Conservation (phyloP, 1,140 invertebrate genomes). For the Formica selysi region DNA sequence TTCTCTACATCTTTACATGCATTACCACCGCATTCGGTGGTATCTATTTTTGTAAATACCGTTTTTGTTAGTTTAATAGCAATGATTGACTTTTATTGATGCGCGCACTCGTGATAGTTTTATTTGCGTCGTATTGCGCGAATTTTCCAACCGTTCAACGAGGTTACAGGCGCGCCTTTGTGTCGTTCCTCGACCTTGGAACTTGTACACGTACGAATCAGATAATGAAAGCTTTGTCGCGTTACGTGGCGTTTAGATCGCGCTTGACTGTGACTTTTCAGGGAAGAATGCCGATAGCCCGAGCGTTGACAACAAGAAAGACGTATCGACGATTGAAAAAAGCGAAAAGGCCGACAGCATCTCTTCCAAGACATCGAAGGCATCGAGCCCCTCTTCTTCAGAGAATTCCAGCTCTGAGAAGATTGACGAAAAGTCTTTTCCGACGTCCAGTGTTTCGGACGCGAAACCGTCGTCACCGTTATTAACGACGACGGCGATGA, state of each 20-base stretch:
- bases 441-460: slow-evolving; percentile 80
- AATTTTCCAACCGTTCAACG: slow-evolving; percentile 35
- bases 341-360: slow-evolving; percentile 78
- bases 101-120: neutral
- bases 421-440: slow-evolving; percentile 83
- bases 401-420: slow-evolving; percentile 85
- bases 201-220: neutral
- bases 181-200: slow-evolving; percentile 48
- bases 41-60: neutral
- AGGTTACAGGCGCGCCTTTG: slow-evolving; percentile 42
- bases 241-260: neutral
- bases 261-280: slow-evolving; percentile 44
- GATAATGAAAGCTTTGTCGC: slow-evolving; percentile 50
- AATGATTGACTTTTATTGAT: neutral
- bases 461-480: slow-evolving; percentile 68
- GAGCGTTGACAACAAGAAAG: slow-evolving; percentile 64
- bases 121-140: neutral
- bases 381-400: slow-evolving; percentile 86
- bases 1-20: neutral
- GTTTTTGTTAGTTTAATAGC: neutral
- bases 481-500: neutral
- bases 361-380: slow-evolving; percentile 84
- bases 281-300: slow-evolving; percentile 75
- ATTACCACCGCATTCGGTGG: neutral
- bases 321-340: slow-evolving; percentile 67